Conservation (phyloP, 2,113 vertebrate genomes). For the Pangasianodon gigas region DNA sequence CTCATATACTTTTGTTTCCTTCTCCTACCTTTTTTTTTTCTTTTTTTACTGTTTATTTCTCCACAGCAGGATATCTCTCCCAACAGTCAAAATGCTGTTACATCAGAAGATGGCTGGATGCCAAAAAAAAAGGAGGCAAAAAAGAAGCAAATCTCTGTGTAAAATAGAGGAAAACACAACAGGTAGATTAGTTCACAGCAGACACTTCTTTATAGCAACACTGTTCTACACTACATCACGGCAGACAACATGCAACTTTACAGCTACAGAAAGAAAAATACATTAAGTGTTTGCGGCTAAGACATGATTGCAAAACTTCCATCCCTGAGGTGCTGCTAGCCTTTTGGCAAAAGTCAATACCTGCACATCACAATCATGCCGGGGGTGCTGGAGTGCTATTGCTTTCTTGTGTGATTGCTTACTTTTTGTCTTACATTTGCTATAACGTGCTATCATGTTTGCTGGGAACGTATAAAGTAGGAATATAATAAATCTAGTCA, state of each 20-base stretch:
- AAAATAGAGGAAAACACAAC: conserved; percentile 29
- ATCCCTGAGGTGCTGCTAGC: conserved; percentile 16
- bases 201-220: conserved; percentile 29
- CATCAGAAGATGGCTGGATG: conserved; percentile 23
- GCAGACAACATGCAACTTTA: background rate
- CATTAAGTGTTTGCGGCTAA: background rate
- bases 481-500: background rate
- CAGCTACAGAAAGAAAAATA: background rate
- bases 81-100: background rate
- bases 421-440: background rate
- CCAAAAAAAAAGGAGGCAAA: conserved; percentile 21
- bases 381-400: background rate
- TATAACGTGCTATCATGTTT: background rate
- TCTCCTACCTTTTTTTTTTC: background rate
- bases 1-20: background rate
- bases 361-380: conserved; percentile 4
- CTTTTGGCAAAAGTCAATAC: conserved; percentile 14
- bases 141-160: conserved; percentile 13
- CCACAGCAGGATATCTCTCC: conserved; percentile 6
- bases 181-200: conserved; percentile 46
- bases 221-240: conserved; percentile 37
- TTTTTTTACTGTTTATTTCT: conserved; percentile 2
- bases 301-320: background rate
- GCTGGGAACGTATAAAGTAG: background rate
- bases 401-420: background rate